phyloP scores from a whole-genome alignment of 2,797 vertebrate species.

The Siniperca undulata region DNA sequence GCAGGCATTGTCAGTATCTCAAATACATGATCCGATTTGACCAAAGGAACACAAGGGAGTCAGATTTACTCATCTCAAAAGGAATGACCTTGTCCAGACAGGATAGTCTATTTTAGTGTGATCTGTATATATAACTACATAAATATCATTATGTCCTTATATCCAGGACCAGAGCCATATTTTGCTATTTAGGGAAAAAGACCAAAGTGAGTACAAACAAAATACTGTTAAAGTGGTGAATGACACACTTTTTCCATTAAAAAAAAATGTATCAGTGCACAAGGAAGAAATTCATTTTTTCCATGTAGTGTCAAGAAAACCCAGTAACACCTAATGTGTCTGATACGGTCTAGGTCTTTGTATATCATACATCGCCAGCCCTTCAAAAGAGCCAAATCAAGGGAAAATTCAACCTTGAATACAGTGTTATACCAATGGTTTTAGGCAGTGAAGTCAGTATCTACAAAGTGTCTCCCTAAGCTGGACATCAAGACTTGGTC shows the following conservation, averaged over 20 bases:
- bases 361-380: not conserved
- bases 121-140: not conserved
- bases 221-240: too few species aligned
- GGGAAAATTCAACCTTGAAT: not conserved
- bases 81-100: not conserved
- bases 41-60: not conserved
- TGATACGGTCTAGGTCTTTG: not conserved
- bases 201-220: not conserved
- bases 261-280: not conserved
- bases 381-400: constrained; percentile 3
- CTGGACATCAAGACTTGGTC: constrained; percentile 3
- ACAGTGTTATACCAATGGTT: not conserved
- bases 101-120: not conserved
- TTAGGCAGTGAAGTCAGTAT: not conserved
- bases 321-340: not conserved
- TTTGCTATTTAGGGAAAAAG: not conserved
- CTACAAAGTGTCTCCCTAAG: not conserved
- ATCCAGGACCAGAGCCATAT: not conserved
- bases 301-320: not conserved
- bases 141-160: not conserved
- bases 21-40: constrained; percentile 13
- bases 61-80: constrained; percentile 3
- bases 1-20: constrained; percentile 31
- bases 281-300: not conserved
- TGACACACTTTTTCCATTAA: not conserved